These are phyloP conservation scores for Cassiopea andromeda DNA, from an alignment of 30 jellyfish, hydroid and myxozoan species.

Conservation along the genomic window DNA sequence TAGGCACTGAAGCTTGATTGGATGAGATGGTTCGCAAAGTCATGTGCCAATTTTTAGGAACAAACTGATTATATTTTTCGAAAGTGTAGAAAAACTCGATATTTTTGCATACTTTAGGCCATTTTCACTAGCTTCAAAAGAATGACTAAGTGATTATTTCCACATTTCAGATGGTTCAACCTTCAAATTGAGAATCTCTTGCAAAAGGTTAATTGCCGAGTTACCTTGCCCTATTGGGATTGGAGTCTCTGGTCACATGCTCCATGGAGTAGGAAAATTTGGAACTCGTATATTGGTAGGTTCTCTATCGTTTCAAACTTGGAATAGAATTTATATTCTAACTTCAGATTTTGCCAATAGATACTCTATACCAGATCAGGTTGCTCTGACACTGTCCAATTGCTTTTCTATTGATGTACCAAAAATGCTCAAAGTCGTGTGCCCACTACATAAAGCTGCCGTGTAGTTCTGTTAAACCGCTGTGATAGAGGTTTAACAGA, in stretches of 20 bases:
- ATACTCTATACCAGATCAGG: too few relatives aligned
- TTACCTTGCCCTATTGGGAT: constrained; percentile 80
- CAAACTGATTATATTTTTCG: neutral
- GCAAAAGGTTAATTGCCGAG: constrained; percentile 58
- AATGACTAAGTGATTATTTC: neutral
- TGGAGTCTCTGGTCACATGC: constrained; percentile 71
- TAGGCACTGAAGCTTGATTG: neutral
- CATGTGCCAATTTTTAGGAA: neutral
- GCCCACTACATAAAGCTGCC: too few relatives aligned
- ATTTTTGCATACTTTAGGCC: too few relatives aligned
- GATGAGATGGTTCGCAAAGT: neutral
- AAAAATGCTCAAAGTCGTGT: too few relatives aligned
- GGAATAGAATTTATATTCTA: too few relatives aligned
- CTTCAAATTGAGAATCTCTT: constrained; percentile 48
- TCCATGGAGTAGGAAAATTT: constrained; percentile 40
- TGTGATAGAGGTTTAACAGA: too few relatives aligned
- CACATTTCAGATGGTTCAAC: neutral
- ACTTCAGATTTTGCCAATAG: too few relatives aligned
- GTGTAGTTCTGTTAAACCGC: too few relatives aligned
- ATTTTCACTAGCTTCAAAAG: neutral
- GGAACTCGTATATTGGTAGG: too few relatives aligned
- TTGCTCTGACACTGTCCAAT: too few relatives aligned
- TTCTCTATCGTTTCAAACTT: too few relatives aligned
- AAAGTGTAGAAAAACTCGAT: neutral
- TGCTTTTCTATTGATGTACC: too few relatives aligned